Evolutionary conservation across 1,140 invertebrate species (phyloP), one percentile per base, ranked within the genome.

Genomic region (Linepithema humile): DNA sequence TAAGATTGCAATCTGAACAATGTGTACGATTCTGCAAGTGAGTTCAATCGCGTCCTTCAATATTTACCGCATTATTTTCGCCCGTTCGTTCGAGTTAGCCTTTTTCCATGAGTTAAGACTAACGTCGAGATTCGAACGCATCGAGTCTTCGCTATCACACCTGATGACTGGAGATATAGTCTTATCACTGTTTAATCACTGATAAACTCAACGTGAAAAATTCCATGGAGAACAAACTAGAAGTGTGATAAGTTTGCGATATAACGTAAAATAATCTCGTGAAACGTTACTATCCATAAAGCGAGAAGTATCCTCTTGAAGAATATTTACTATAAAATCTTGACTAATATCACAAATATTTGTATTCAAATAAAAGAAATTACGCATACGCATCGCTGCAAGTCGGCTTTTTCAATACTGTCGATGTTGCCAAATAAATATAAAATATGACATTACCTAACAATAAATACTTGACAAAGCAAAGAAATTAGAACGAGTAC

Each of bases 141-240:
- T 29, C 77, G 72, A 32, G 35, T 62, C 26, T 57, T 20, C 2
- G 15, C 23, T 17, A 55, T 32, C 23, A 20, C 5, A 17, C 0
- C 3, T 65, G 20, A 50, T 77, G 85, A 78, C 17, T 35, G 35
- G n/a, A 26, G 35, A 55, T 43, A 10, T 55, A n/a, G 17, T 45
- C 62, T 89, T 87, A 90, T 90, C 86, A 64, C 32, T 90, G 75
- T 91, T 91, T 90, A 84, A 88, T 88, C 65, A 57, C 15, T 89
- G 88, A 90, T 90, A 90, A 88, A 65, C 57, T 64, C 29, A 17
- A 15, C 20, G 32, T 77, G 62, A 64, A 90, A 85, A 89, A 89
- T 91, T 88, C 74, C 82, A 72, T 26, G 78, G 29, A 60, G n/a
- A 57, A 23, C 73, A 57, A 73, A 67, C 82, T 59, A 9, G 12